Conservation (phyloP, 2,888 invertebrate genomes). For the Diarsia dahlii region DNA sequence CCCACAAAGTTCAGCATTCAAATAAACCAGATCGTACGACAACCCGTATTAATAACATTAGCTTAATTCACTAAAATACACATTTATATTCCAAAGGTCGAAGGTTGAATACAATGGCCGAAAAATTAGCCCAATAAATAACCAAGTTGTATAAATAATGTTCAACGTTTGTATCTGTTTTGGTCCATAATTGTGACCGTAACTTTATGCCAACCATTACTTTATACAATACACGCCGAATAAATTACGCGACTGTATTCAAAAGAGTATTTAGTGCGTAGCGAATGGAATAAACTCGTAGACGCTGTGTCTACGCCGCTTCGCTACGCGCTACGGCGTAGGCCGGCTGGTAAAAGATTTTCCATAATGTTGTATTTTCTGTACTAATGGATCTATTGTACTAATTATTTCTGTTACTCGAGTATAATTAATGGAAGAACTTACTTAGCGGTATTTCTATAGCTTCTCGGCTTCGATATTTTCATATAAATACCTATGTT, state of each 20-base stretch:
- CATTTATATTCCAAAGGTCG: constrained; percentile 54
- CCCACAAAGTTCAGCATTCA: constrained; percentile 28
- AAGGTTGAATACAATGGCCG: constrained; percentile 58
- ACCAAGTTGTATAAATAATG: constrained; percentile 72
- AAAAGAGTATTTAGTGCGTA: constrained; percentile 60
- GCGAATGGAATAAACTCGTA: constrained; percentile 61
- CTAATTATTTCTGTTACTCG: constrained; percentile 37
- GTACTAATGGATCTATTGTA: constrained; percentile 56
- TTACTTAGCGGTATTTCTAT: constrained; percentile 39
- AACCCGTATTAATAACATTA: constrained; percentile 45
- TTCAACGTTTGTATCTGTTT: constrained; percentile 72
- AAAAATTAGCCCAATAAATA: constrained; percentile 72
- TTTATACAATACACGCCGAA: constrained; percentile 61
- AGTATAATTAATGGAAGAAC: constrained; percentile 43
- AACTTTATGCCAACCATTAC: constrained; percentile 64
- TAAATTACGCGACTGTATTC: constrained; percentile 61
- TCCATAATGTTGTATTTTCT: constrained; percentile 37
- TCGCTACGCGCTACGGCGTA: constrained; percentile 58
- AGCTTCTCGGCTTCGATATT: not conserved
- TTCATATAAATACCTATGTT: constrained; percentile 2
- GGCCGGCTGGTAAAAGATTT: constrained; percentile 25
- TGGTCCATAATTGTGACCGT: constrained; percentile 63
- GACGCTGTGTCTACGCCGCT: constrained; percentile 53
- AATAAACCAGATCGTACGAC: constrained; percentile 29
- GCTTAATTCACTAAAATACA: constrained; percentile 47